Base-by-base conservation (phyloP, 2,888 invertebrate species). In the Calameuta pallipes region DNA sequence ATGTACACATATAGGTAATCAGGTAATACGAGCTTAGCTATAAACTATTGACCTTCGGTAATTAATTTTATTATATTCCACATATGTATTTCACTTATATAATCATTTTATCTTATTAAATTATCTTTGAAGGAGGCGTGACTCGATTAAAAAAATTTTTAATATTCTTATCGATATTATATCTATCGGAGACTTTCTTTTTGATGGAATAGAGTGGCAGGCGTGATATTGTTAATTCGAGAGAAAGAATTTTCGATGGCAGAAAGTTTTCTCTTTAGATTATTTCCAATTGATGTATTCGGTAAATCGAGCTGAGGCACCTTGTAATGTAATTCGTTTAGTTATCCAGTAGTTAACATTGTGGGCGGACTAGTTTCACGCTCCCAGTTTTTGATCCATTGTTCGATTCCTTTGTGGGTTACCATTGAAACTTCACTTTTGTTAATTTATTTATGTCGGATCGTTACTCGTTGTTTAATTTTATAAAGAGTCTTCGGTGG, bases 301-400 rank as follows among this genome's bases (percentile, higher is more conserved):
- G 3, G 71, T 71, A 34, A 11, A 30, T 71, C 71, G 23, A n/a
- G 15, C 9, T 71, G 11, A 33, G 34, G 71, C 71, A 33, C 9
- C 30, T n/a, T 71, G 23, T 71, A 71, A 33, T 71, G 30, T 11
- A 71, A 71, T 71, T 34, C 71, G 34, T 71, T 23, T 34, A 56
- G 56, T 71, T 71, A 30, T 30, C 23, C 71, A 30, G 71, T 71
- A 71, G 71, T 31, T n/a, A 34, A 71, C 13, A 34, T 23, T 23
- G 71, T 71, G 71, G 71, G 71, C 71, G 71, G 71, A 71, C 71
- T 30, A 33, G 71, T 71, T 34, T 34, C 23, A 71, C 71, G 71
- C 71, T 71, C 71, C 71, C 71, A 71, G 30, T 33, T 30, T 71
- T 34, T 6, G 13, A 56, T 56, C 23, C 23, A 56, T 56, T 56